phyloP scores from a whole-genome alignment of 2,888 invertebrate genomes.

The Drosophila mercatorum region DNA sequence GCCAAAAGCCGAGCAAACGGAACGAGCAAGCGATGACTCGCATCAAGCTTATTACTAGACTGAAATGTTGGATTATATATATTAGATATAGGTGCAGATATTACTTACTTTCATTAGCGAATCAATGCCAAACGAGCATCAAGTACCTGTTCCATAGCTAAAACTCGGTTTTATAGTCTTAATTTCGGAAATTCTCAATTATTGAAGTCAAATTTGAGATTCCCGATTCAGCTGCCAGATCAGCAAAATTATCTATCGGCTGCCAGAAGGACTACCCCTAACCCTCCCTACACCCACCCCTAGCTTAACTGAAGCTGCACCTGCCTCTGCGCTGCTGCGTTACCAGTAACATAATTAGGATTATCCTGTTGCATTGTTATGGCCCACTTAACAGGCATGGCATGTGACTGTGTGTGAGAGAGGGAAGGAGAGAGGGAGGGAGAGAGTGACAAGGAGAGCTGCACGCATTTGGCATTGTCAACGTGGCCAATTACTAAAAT shows the following conservation, averaged over 20 bases:
- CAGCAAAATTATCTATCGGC: slow-evolving; percentile 35
- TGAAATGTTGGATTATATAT: no score
- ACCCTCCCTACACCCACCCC: neutral
- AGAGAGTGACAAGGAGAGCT: neutral
- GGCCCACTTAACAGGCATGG: slow-evolving; percentile 8
- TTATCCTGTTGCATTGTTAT: slow-evolving; percentile 62
- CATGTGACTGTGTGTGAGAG: neutral
- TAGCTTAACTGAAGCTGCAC: neutral
- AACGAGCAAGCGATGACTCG: no score
- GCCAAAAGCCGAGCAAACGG: no score
- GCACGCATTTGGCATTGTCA: slow-evolving; percentile 48
- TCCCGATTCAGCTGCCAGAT: neutral
- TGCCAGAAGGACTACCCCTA: neutral
- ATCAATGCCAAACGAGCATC: no score
- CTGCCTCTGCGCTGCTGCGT: neutral
- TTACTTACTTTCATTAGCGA: no score
- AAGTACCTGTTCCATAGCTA: no score
- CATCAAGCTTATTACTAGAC: no score
- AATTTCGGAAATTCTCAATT: neutral
- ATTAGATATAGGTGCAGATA: no score
- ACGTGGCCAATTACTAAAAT: slow-evolving; percentile 59
- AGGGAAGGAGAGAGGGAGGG: neutral
- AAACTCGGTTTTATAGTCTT: no score
- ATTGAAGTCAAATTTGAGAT: neutral
- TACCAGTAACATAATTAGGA: slow-evolving; percentile 54